Evolutionary conservation across 1,140 invertebrate genomes (phyloP), one percentile per base, ranked within the genome.

Genomic region (Brachionus sp.): DNA sequence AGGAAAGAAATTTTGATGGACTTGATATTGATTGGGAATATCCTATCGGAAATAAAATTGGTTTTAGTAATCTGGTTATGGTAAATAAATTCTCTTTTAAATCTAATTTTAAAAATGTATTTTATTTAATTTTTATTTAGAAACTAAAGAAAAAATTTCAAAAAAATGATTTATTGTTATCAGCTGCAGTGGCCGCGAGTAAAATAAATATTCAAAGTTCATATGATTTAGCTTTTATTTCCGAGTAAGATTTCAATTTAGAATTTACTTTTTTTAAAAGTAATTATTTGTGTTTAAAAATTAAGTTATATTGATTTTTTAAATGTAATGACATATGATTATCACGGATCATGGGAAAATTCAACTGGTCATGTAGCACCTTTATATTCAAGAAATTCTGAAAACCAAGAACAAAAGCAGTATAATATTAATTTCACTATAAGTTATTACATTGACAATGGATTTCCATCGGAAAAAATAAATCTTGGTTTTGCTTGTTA

Each of bases 251-350:
- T 5, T 37, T 19, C 19, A 0, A 19, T 57, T 57, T 7, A 57
- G 5, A 16, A 50, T 4, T 23, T 73, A n/a, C 19, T 19, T 9
- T n/a, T n/a, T 33, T 33, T 3, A 68, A 73, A 73, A 1, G 4
- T 73, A 5, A 75, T 25, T 75, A 25, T 3, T 39, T 73, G 13
- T 37, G 19, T 19, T 92, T 95, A 77, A 42, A 25, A n/a, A 85
- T 84, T 53, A 88, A 94, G 93, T 86, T 92, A 96, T 88, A 88
- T 98, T 82, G 95, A 98, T 89, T 97, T 96, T 91, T 93, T 98
- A 89, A 98, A 97, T 90, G 90, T 98, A 29, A 90, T 90, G 90
- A 85, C 97, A 93, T 92, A 97, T 90, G 82, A 83, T 33, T 53
- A 64, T 83, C 82, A 83, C 73, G 82, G 82, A 10, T 13, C 37